Evolutionary conservation across 1,140 invertebrate species (phyloP), one percentile per base, ranked within the genome.

Genomic region (Hycleus phaleratus): DNA sequence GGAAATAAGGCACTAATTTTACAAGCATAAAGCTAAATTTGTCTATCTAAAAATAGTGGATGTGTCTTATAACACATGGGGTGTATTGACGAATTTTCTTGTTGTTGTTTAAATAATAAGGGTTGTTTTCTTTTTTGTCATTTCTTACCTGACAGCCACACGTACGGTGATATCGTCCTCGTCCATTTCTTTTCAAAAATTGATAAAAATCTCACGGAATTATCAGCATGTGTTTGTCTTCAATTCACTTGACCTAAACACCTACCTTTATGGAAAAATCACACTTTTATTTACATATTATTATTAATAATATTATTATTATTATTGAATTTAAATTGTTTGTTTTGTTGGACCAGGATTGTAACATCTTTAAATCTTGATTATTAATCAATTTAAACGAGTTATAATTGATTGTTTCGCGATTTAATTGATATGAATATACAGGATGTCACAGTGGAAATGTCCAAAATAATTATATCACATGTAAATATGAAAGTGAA

Each of bases 81-180:
- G 45, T 38, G 26, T 42, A 10, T 39, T 7, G 10, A 39, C 38
- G 10, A 39, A n/a, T n/a, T n/a, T 42, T 42, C 9, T 42, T 10
- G 9, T 42, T 42, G 4, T 42, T 42, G 11, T n/a, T 38, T 3
- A 44, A 43, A 24, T 18, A 24, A 24, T 10, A 8, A 45, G 40
- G 7, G 45, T 44, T 12, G 9, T 51, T 8, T 32, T 40, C 26
- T 4, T 49, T 46, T 38, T 32, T 38, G 50, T 18, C 39, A 56
- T 32, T 51, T 38, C 48, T 70, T 68, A 73, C 71, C 71, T 71
- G 62, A 73, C 67, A 44, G 70, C 71, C 38, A 73, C 71, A 9
- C 71, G 63, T 38, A 73, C 71, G 24, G 70, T 63, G 54, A 69
- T 58, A 60, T 73, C 71, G 50, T 73, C 69, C 58, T 42, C 40